Conservation (phyloP, 2,797 vertebrate genomes). For the Hemibagrus guttatus region DNA sequence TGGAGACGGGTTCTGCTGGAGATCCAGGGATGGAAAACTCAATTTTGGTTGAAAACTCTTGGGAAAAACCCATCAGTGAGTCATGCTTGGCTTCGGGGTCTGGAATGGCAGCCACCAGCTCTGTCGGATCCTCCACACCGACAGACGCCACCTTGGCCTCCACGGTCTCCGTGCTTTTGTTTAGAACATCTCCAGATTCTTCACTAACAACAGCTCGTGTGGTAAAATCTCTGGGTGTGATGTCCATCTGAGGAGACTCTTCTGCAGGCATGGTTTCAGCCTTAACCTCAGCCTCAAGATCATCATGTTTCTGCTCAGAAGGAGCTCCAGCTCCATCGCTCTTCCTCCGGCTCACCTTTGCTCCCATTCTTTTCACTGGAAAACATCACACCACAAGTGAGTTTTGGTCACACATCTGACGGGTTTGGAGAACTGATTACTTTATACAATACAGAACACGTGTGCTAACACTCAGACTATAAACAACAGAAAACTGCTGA, state of each 20-base stretch:
- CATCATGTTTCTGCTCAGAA: slow-evolving; percentile 40
- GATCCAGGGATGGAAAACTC: slow-evolving; percentile 5
- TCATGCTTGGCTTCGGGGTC: slow-evolving; percentile 4
- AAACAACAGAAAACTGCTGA: neutral
- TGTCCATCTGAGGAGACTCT: neutral
- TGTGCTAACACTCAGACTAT: neutral
- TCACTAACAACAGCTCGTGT: neutral
- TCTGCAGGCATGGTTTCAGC: neutral
- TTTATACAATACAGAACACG: neutral
- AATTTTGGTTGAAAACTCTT: neutral
- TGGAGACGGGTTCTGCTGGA: neutral
- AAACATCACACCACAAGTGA: neutral
- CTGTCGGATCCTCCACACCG: neutral
- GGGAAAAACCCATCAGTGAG: neutral
- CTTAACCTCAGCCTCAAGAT: neutral
- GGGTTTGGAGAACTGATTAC: neutral
- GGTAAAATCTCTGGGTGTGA: neutral
- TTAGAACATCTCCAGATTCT: neutral
- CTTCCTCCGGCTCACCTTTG: slow-evolving; percentile 86
- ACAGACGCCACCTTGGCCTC: neutral
- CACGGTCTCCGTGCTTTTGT: neutral
- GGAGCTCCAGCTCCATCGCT: slow-evolving; percentile 60
- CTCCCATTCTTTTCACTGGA: slow-evolving; percentile 71
- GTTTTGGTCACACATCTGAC: neutral
- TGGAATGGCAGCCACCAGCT: neutral